A percentile compares a stretch with the other conserved stretches of the same genome.
These are phyloP conservation scores for Saccopteryx bilineata DNA, from an alignment of 2,113 vertebrate genomes.

Conservation along the genomic window DNA sequence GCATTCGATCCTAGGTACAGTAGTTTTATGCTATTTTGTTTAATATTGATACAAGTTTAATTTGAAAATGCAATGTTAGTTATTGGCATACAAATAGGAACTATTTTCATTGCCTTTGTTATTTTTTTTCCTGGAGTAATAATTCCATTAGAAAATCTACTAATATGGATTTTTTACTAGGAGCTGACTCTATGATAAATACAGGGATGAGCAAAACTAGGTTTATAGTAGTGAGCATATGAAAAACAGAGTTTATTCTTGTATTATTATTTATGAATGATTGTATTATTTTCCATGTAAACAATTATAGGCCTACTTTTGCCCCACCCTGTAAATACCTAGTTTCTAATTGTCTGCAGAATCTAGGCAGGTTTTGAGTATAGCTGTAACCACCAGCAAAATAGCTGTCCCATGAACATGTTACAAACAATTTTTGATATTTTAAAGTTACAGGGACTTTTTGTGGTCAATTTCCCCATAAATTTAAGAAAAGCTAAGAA, in stretches of 20 bases:
- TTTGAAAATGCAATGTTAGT: slow-evolving; percentile 2
- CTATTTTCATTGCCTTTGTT: not conserved
- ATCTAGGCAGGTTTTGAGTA: not conserved
- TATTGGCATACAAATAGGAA: not conserved
- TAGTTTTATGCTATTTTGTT: slow-evolving; percentile 1
- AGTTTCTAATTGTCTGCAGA: not conserved
- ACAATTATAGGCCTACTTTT: not conserved
- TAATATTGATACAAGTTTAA: not conserved
- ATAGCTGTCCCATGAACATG: not conserved
- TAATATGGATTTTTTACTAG: not conserved
- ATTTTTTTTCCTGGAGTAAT: not conserved
- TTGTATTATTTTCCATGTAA: not conserved
- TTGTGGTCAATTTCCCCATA: not conserved
- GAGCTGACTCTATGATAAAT: not conserved
- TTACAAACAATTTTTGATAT: not conserved
- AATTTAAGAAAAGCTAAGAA: not conserved
- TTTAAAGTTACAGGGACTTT: not conserved
- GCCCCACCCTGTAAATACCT: not conserved
- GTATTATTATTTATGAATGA: not conserved
- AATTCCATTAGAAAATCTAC: not conserved
- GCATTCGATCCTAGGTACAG: not conserved
- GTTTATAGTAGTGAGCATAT: not conserved
- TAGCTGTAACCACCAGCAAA: not conserved
- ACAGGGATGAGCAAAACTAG: not conserved
- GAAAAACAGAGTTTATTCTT: not conserved